These are phyloP conservation scores for Microplitis manilae DNA, from an alignment of 2,888 invertebrate species.

Conservation along the genomic window DNA sequence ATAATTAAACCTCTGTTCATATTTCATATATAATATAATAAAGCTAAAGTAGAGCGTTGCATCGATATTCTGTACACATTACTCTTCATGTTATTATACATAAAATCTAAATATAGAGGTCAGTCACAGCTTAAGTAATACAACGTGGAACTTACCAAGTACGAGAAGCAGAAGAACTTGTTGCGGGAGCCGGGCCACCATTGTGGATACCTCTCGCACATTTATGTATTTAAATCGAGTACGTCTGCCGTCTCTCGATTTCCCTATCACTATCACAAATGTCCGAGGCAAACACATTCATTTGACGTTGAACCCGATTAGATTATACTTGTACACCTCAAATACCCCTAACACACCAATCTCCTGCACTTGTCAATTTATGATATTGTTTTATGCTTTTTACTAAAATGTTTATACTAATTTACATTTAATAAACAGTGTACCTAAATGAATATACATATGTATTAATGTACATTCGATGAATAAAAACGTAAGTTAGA, in stretches of 20 bases:
- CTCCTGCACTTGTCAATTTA: neutral
- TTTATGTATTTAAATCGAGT: conserved; percentile 66
- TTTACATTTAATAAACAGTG: neutral
- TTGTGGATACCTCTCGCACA: conserved; percentile 66
- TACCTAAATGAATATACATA: neutral
- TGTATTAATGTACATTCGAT: neutral
- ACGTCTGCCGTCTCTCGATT: conserved; percentile 57
- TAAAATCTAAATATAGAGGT: conserved; percentile 58
- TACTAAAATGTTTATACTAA: neutral
- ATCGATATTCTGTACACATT: conserved; percentile 2
- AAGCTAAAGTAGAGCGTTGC: too few species aligned
- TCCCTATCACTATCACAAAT: conserved; percentile 60
- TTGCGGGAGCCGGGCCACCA: conserved; percentile 69
- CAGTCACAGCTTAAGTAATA: neutral
- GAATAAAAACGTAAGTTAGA: too few species aligned
- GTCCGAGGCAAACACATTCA: conserved; percentile 61
- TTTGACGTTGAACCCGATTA: conserved; percentile 48
- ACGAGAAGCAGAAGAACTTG: conserved; percentile 68
- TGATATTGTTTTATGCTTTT: neutral
- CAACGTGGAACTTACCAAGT: conserved; percentile 62
- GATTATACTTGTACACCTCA: conserved; percentile 31
- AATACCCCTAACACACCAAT: conserved; percentile 6
- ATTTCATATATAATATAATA: neutral
- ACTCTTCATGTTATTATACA: conserved; percentile 48
- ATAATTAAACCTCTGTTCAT: neutral